A percentile compares a stretch with the other conserved stretches of the same genome.
These are phyloP conservation scores for Magallana gigas DNA, from an alignment of 1,140 invertebrate genomes.

Conservation along the genomic window DNA sequence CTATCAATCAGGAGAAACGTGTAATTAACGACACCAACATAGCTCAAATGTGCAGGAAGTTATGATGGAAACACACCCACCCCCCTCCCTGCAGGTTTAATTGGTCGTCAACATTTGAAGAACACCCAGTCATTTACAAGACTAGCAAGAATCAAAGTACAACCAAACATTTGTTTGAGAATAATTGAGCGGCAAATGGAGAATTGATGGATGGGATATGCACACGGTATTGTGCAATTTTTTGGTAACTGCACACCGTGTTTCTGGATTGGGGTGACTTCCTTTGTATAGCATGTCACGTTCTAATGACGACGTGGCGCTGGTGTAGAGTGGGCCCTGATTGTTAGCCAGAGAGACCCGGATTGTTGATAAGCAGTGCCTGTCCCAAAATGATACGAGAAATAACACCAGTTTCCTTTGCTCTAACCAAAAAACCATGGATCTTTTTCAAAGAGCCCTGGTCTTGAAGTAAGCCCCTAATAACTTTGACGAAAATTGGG, in stretches of 20 bases:
- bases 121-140: slow-evolving; percentile 30
- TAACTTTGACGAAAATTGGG: not conserved
- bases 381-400: not conserved
- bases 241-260: slow-evolving; percentile 15
- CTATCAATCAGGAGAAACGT: not conserved
- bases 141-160: not conserved
- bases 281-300: slow-evolving; percentile 3
- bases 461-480: slow-evolving; percentile 20
- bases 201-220: slow-evolving; percentile 21
- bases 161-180: not conserved
- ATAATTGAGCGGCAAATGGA: slow-evolving; percentile 31
- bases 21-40: slow-evolving; percentile 17
- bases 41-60: slow-evolving; percentile 30
- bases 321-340: not conserved
- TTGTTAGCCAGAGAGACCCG: not conserved
- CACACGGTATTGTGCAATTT: slow-evolving; percentile 31
- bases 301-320: not conserved
- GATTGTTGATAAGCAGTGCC: slow-evolving; percentile 8
- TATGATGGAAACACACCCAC: not conserved
- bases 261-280: slow-evolving; percentile 10
- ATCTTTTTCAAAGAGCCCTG: not conserved
- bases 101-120: not conserved
- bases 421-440: not conserved
- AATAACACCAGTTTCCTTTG: not conserved
- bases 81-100: not conserved